Percentiles rank a stretch among this genome's conserved stretches.
Conservation (phyloP, 2,113 vertebrate species). For the Paradoxurus hermaphroditus region DNA sequence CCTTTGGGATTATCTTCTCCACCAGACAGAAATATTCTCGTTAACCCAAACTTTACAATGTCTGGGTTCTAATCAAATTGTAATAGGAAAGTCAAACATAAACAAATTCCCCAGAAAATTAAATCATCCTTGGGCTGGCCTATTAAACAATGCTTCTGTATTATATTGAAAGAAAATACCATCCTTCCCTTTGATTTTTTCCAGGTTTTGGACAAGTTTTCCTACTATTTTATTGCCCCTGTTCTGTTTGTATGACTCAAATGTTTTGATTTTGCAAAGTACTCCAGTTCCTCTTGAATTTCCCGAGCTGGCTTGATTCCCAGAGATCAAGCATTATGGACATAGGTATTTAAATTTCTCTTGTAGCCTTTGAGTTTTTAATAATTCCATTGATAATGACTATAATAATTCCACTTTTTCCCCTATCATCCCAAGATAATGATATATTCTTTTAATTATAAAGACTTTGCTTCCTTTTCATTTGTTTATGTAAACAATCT, state of each 20-base stretch:
- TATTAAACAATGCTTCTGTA: neutral
- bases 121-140: neutral
- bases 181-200: neutral
- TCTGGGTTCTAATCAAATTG: neutral
- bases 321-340: constrained; percentile 9
- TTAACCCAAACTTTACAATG: neutral
- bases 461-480: neutral
- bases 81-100: neutral
- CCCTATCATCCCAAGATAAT: neutral
- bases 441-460: neutral
- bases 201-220: neutral
- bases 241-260: neutral
- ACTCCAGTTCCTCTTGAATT: neutral
- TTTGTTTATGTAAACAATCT: neutral
- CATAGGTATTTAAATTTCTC: neutral
- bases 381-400: neutral
- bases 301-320: neutral
- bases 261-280: neutral
- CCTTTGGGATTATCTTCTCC: constrained; percentile 2
- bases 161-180: neutral
- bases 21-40: neutral
- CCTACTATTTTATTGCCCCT: neutral
- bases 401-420: neutral
- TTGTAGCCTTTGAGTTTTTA: neutral
- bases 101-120: neutral